Evolutionary conservation across 2,113 vertebrate genomes (phyloP).

Genomic region (Coptodon rendalli): DNA sequence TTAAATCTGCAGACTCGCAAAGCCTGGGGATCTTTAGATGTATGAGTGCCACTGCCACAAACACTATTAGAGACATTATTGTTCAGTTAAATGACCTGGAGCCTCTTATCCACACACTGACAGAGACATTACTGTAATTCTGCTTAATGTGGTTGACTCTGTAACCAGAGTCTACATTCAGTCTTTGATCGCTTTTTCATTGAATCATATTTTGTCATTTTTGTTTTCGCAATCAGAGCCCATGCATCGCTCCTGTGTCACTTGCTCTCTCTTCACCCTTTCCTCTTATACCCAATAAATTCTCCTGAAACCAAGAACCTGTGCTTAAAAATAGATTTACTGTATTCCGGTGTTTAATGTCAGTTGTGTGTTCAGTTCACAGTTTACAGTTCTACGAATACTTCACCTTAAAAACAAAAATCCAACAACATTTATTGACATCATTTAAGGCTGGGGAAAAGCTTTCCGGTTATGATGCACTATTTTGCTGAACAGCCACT

Average conservation of each 20-base stretch:
- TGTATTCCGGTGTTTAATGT: not conserved
- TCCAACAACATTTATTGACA: constrained; percentile 68
- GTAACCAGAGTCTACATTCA: not conserved
- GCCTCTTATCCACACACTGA: constrained; percentile 78
- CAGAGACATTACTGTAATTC: constrained; percentile 65
- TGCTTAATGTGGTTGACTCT: not conserved
- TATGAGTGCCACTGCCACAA: constrained; percentile 85
- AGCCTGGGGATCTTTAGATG: constrained; percentile 73
- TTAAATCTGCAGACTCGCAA: not conserved
- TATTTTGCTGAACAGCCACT: not conserved
- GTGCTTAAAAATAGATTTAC: not conserved
- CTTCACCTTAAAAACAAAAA: constrained; percentile 42
- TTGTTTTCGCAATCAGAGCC: constrained; percentile 32
- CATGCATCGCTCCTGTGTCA: constrained; percentile 41
- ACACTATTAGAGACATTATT: constrained; percentile 84
- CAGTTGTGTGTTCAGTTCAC: constrained; percentile 68
- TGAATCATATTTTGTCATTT: not conserved
- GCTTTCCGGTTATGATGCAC: not conserved
- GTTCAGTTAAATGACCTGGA: constrained; percentile 78
- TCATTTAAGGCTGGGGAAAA: not conserved
- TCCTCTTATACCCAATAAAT: not conserved
- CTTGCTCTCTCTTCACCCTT: not conserved
- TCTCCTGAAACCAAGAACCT: not conserved
- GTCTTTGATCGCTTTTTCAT: not conserved
- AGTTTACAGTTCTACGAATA: constrained; percentile 61